Percentiles rank a stretch among this genome's conserved stretches.
phyloP scores from a whole-genome alignment of 2,113 vertebrate genomes.

The Orientallactaga bullata region DNA sequence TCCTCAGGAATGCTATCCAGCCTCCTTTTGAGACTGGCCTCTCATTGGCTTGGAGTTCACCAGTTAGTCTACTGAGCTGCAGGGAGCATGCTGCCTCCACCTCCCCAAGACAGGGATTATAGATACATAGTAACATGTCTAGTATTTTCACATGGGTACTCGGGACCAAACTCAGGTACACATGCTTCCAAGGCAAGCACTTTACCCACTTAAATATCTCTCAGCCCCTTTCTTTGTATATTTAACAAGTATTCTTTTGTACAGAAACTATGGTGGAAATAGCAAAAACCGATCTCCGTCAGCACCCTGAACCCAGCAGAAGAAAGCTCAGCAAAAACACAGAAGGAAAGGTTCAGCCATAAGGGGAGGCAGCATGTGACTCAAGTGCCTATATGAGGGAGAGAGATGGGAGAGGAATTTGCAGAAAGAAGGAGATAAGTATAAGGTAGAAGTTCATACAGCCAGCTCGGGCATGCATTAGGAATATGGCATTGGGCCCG shows the following conservation, averaged over 20 bases:
- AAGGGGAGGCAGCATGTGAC: slow-evolving; percentile 3
- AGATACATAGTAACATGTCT: no score
- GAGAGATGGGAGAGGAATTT: slow-evolving; percentile 27
- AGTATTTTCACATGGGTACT: no score
- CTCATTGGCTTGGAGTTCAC: no score
- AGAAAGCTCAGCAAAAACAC: neutral
- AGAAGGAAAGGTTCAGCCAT: neutral
- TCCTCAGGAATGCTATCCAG: no score
- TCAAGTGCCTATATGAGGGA: neutral
- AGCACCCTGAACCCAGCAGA: neutral
- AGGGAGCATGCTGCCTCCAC: no score
- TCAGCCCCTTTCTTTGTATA: slow-evolving; percentile 1
- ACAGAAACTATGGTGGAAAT: neutral
- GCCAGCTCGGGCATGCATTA: neutral
- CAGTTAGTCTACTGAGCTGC: no score
- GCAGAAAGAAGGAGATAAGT: neutral
- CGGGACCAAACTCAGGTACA: no score
- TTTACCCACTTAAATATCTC: no score
- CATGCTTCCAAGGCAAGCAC: no score
- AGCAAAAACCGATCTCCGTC: neutral
- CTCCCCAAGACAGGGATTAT: no score
- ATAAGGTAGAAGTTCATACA: neutral
- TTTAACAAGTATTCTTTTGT: slow-evolving; percentile 16
- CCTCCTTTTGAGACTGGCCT: no score
- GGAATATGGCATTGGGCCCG: neutral